Conservation (phyloP, 2,797 vertebrate genomes). For the Myotis vivesi region DNA sequence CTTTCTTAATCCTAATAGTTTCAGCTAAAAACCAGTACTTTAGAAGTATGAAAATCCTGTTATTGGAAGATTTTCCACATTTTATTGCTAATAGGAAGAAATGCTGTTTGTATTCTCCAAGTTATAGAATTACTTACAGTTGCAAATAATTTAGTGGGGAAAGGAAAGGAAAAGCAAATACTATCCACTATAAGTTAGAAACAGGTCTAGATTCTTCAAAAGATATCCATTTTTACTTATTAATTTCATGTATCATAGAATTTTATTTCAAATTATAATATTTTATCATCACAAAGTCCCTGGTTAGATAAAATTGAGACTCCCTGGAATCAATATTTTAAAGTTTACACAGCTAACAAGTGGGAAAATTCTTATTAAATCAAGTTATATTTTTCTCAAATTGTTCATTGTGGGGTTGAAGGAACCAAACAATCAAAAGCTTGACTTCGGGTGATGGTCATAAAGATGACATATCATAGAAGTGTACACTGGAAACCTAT, state of each 20-base stretch:
- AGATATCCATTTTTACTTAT: not conserved
- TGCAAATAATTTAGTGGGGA: not conserved
- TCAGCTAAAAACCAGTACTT: not conserved
- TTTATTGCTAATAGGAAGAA: not conserved
- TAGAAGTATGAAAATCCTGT: not conserved
- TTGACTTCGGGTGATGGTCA: not conserved
- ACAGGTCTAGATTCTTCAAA: not conserved
- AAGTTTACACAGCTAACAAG: not conserved
- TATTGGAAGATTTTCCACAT: not conserved
- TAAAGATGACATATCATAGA: not conserved
- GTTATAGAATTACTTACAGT: not conserved
- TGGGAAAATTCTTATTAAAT: not conserved
- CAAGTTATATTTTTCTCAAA: not conserved
- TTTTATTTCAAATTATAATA: constrained; percentile 11
- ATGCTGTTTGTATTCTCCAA: not conserved
- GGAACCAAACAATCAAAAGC: not conserved
- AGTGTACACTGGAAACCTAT: not conserved
- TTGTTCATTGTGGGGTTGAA: not conserved
- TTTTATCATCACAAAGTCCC: not conserved
- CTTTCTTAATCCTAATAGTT: not conserved
- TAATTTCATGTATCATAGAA: not conserved
- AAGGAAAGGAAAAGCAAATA: not conserved
- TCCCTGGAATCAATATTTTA: not conserved
- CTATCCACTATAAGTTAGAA: not conserved
- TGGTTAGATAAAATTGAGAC: not conserved